phyloP scores from a whole-genome alignment of 2,888 invertebrate genomes.

The Thysanoteuthis rhombus region DNA sequence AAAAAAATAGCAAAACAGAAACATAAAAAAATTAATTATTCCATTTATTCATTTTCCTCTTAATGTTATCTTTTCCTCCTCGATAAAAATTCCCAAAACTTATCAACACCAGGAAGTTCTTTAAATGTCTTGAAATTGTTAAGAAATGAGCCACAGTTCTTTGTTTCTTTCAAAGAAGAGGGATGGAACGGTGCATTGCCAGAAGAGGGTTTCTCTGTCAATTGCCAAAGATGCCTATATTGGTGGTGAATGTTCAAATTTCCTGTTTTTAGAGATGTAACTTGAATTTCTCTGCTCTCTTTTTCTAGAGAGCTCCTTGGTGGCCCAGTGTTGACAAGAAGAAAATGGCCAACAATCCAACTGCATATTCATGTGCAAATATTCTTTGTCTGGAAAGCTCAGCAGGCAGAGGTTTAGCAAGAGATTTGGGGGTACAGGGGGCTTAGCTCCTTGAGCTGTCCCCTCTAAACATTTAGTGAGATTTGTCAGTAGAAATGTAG shows the following conservation, averaged over 20 bases:
- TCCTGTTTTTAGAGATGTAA: neutral
- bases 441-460: no score
- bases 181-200: neutral
- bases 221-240: neutral
- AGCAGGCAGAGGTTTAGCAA: no score
- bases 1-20: neutral
- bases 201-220: neutral
- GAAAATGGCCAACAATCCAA: neutral
- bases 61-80: neutral
- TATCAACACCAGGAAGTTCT: constrained; percentile 12
- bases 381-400: neutral
- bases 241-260: neutral
- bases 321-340: neutral
- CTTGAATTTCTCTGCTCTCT: neutral
- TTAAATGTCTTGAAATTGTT: neutral
- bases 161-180: neutral
- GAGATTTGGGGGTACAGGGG: no score
- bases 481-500: no score
- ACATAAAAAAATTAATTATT: neutral
- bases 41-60: neutral
- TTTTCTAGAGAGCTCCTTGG: neutral
- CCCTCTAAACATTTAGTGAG: no score
- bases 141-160: neutral
- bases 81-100: neutral
- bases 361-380: neutral